Evolutionary conservation across 2,888 invertebrate genomes (phyloP).

Genomic region (Lacanobia oleracea): DNA sequence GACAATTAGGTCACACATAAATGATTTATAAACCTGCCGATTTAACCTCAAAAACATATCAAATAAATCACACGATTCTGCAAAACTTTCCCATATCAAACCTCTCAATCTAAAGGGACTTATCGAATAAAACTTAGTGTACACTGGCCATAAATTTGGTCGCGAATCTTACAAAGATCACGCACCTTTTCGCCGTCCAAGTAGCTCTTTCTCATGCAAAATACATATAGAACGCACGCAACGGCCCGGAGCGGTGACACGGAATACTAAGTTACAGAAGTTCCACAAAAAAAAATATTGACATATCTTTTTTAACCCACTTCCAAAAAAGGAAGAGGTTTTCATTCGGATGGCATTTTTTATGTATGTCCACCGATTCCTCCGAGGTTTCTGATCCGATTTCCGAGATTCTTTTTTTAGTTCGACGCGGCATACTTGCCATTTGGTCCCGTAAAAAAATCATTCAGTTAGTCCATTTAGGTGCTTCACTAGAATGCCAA

Average conservation of each 20-base stretch:
- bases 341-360: too few species aligned
- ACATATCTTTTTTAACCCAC: too few species aligned
- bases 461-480: too few species aligned
- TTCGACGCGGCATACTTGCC: too few species aligned
- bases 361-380: too few species aligned
- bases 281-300: neutral
- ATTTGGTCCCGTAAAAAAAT: too few species aligned
- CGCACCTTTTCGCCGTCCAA: conserved; percentile 63
- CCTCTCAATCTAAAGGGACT: conserved; percentile 50
- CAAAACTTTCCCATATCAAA: conserved; percentile 42
- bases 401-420: too few species aligned
- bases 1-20: conserved; percentile 1
- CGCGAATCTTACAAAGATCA: conserved; percentile 63
- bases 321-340: too few species aligned
- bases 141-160: conserved; percentile 60
- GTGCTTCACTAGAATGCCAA: too few species aligned
- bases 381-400: too few species aligned
- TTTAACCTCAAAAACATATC: conserved; percentile 16
- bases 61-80: conserved; percentile 35
- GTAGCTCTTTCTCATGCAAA: conserved; percentile 69
- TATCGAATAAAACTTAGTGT: conserved; percentile 60
- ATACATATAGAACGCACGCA: conserved; percentile 67
- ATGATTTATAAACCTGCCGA: neutral
- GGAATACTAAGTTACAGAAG: conserved; percentile 29
- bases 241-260: conserved; percentile 42